Base-by-base conservation (phyloP, 1,140 invertebrate genomes). In the Brachionus calyciflorus region DNA sequence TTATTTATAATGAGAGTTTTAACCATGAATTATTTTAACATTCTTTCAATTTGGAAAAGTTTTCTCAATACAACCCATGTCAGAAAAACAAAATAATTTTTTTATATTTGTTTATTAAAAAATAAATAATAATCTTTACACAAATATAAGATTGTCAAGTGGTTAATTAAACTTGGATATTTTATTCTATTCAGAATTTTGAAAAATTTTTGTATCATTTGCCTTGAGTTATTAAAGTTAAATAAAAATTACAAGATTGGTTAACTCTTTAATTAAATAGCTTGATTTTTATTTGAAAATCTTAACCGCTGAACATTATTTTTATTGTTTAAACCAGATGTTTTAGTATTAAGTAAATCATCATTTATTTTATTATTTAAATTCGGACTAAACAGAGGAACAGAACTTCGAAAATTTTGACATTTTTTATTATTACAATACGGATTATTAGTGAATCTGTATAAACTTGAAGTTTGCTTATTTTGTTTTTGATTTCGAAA, bases 361-460 rank as follows among this genome's bases (percentile, higher is more conserved):
- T 21, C 5, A 21, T 37, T 60, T 37, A 60, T 9, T 60, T 37
- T 60, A 60, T 60, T 37, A 37, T 17, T 60, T 1, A 14, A 17
- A 37, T n/a, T 60, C 3, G 3, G 33, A 5, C 12, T 60, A 28
- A 60, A 37, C 12, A 60, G 17, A 19, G 55, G 55, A 9, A 60
- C 37, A 1, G 55, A 60, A 9, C 55, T n/a, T 6, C 33, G 55
- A 41, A 33, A 60, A 60, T 60, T 60, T 60, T 60, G 55, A 60
- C 55, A 60, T 17, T 41, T 60, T 40, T n/a, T 60, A 60, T 60
- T 60, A 33, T 60, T 33, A 60, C 55, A 60, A 60, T 6, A 60
- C 10, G 33, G 33, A 33, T 37, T 60, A 9, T 17, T n/a, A 1
- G 30, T 28, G 19, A 37, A 60, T 60, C 55, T 60, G 19, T 60